Evolutionary conservation across 1,140 invertebrate genomes (phyloP).

Genomic region (Drosophila nigromelanica): DNA sequence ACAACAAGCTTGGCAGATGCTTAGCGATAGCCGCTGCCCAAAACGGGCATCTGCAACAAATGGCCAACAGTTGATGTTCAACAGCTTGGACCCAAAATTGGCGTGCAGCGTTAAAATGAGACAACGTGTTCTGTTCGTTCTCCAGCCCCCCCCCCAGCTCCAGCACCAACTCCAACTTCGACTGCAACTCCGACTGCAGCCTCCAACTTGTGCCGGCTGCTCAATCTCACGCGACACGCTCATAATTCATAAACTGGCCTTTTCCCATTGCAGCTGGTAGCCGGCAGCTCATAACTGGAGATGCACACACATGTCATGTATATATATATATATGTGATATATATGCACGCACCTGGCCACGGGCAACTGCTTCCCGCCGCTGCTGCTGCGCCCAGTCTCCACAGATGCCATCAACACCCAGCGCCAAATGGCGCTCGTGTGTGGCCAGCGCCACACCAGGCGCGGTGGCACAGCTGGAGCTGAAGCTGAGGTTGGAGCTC

Average conservation of each 20-base stretch:
- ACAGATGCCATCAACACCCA: constrained; percentile 75
- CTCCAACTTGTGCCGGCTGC: constrained; percentile 26
- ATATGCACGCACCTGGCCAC: constrained; percentile 43
- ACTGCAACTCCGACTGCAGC: background rate
- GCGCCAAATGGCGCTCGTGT: constrained; percentile 77
- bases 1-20: constrained; percentile 39
- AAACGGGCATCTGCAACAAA: constrained; percentile 70
- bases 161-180: no score
- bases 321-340: background rate
- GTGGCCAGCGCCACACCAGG: constrained; percentile 79
- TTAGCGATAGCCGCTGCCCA: constrained; percentile 40
- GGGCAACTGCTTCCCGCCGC: no score
- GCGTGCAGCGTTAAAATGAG: constrained; percentile 79
- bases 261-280: constrained; percentile 21
- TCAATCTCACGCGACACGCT: constrained; percentile 70
- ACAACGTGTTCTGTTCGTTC: constrained; percentile 66
- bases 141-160: constrained; percentile 2
- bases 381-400: constrained; percentile 4
- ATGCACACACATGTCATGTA: constrained; percentile 38
- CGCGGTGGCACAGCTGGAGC: constrained; percentile 75
- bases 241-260: constrained; percentile 75
- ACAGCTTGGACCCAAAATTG: constrained; percentile 69
- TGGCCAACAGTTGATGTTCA: constrained; percentile 60
- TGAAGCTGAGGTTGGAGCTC: no score
- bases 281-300: constrained; percentile 46